Percentiles rank a stretch among this genome's conserved stretches.
These are phyloP conservation scores for Chrysolina americana DNA, from an alignment of 2,888 invertebrate genomes.

Conservation along the genomic window DNA sequence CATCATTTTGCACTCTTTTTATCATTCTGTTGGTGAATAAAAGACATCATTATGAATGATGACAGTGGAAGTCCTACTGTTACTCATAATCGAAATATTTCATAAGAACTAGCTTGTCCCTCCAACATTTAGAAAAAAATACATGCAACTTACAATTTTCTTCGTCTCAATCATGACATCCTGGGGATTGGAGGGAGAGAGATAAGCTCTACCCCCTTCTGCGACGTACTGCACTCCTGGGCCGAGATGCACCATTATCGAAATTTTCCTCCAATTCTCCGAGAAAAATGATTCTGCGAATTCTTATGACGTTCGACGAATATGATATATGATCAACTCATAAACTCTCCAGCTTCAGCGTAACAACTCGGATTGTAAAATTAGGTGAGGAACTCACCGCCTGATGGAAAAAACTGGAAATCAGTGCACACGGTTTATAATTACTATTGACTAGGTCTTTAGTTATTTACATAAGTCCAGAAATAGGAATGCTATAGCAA, in stretches of 20 bases:
- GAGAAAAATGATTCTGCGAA: neutral
- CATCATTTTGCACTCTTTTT: too few species aligned
- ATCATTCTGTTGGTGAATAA: too few species aligned
- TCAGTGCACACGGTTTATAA: neutral
- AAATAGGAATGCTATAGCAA: too few species aligned
- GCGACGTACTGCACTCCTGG: constrained; percentile 64
- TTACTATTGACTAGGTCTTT: too few species aligned
- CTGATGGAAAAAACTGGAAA: neutral
- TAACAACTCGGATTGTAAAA: neutral
- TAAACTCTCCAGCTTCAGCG: neutral
- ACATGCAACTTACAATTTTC: constrained; percentile 62
- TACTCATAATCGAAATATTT: too few species aligned
- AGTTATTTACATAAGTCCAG: too few species aligned
- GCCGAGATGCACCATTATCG: constrained; percentile 63
- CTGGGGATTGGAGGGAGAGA: constrained; percentile 58
- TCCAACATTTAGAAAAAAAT: constrained; percentile 4
- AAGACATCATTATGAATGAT: too few species aligned
- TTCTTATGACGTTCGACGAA: neutral
- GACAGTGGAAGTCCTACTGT: too few species aligned
- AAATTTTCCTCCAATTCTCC: neutral
- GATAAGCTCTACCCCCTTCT: constrained; percentile 62
- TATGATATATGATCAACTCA: neutral
- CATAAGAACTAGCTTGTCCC: too few species aligned
- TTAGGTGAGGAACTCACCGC: constrained; percentile 1
- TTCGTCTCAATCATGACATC: constrained; percentile 63